Conservation (phyloP, 2,888 invertebrate genomes). For the Ornithoptera alexandrae region DNA sequence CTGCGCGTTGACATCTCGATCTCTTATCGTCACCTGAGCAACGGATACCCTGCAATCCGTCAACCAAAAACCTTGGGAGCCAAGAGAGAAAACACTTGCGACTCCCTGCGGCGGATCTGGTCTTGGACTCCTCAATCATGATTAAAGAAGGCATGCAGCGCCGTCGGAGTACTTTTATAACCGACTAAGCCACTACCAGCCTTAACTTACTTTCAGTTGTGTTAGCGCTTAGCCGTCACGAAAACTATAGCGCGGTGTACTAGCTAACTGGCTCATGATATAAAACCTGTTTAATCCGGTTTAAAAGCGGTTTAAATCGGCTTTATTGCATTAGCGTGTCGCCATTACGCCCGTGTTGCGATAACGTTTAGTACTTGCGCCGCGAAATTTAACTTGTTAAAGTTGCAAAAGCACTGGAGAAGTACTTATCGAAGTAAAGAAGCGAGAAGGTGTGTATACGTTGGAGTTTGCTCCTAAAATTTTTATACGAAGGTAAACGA, state of each 20-base stretch:
- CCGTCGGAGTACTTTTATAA: background rate
- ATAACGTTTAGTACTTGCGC: conserved; percentile 52
- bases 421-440: background rate
- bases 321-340: conserved; percentile 70
- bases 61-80: too few species aligned
- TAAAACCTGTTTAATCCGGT: conserved; percentile 51
- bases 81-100: too few species aligned
- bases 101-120: too few species aligned
- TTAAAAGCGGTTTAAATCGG: conserved; percentile 62
- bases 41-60: too few species aligned
- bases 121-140: background rate
- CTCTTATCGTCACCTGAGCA: too few species aligned
- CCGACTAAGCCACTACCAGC: conserved; percentile 42
- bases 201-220: conserved; percentile 25
- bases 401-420: background rate
- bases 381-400: conserved; percentile 8
- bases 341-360: conserved; percentile 41
- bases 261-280: conserved; percentile 49
- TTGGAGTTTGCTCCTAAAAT: background rate
- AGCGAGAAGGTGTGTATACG: background rate
- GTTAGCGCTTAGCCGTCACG: conserved; percentile 61
- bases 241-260: conserved; percentile 41
- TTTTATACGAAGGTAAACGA: background rate
- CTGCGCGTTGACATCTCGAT: too few species aligned
- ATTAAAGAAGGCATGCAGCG: background rate